Percentiles rank a stretch among this genome's conserved stretches.
Conservation (phyloP, 2,888 invertebrate species). For the Sialis lutaria region DNA sequence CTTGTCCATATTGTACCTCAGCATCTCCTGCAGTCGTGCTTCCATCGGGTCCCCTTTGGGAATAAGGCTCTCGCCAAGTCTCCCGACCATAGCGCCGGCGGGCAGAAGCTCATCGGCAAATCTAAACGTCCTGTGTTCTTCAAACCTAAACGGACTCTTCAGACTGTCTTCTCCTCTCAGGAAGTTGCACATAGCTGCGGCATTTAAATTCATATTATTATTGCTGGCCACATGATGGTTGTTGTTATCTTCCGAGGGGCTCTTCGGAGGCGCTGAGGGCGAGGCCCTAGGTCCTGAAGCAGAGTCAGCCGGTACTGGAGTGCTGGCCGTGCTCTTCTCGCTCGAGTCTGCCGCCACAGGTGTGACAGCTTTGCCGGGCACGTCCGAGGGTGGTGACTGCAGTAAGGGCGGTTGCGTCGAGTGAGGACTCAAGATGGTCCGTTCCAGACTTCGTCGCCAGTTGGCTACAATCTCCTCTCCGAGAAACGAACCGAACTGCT, state of each 20-base stretch:
- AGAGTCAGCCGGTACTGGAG: conserved; percentile 29
- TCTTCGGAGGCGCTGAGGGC: conserved; percentile 30
- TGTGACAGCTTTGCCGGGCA: conserved; percentile 25
- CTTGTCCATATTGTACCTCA: conserved; percentile 90
- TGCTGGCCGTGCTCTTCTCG: conserved; percentile 27
- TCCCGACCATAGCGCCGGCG: conserved; percentile 67
- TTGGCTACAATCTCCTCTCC: conserved; percentile 72
- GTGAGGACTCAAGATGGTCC: conserved; percentile 21
- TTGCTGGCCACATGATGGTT: conserved; percentile 30
- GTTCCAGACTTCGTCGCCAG: conserved; percentile 55
- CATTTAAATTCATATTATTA: conserved; percentile 23
- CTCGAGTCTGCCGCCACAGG: conserved; percentile 23
- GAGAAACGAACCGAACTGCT: conserved; percentile 53
- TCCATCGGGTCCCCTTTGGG: conserved; percentile 91
- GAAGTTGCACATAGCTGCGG: conserved; percentile 26
- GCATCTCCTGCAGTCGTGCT: conserved; percentile 81
- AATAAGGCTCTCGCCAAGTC: conserved; percentile 76
- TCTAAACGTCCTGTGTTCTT: conserved; percentile 62
- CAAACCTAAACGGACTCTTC: conserved; percentile 59
- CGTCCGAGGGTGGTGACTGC: conserved; percentile 7
- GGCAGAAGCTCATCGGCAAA: conserved; percentile 69
- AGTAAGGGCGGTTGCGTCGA: conserved; percentile 15
- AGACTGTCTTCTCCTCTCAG: conserved; percentile 25
- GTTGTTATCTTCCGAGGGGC: conserved; percentile 32
- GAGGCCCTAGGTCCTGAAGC: conserved; percentile 16